Conservation (phyloP, 2,113 vertebrate genomes). For the Crocuta crocuta region DNA sequence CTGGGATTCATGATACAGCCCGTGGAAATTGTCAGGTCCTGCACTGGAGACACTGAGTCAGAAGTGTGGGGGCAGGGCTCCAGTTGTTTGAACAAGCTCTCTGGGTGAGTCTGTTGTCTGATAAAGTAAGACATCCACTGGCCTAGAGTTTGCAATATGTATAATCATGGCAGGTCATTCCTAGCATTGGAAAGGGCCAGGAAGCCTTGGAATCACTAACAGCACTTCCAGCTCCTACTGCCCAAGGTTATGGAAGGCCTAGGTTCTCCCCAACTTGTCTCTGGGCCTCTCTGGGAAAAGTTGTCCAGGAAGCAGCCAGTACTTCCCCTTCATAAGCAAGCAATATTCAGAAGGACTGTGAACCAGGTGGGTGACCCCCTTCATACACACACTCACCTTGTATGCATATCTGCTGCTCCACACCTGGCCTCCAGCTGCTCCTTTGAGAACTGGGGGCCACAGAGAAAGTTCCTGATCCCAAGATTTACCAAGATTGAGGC, state of each 20-base stretch:
- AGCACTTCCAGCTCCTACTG: neutral
- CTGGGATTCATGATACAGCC: neutral
- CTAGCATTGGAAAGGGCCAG: neutral
- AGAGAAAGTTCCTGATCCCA: neutral
- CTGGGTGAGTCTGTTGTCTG: neutral
- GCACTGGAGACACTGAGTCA: neutral
- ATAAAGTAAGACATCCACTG: neutral
- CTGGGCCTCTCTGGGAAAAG: neutral
- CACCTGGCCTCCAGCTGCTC: accelerated
- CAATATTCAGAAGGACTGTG: neutral
- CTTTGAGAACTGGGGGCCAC: neutral
- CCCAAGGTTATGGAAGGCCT: neutral
- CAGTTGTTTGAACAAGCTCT: neutral
- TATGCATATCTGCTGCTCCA: neutral
- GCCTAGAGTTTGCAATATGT: neutral
- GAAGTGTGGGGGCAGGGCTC: neutral
- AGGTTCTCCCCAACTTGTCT: neutral
- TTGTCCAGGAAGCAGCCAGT: neutral
- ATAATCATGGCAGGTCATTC: accelerated
- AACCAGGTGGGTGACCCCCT: neutral
- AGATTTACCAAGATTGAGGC: neutral
- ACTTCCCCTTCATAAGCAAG: neutral
- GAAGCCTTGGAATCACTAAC: neutral
- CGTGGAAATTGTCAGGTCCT: too few species aligned
- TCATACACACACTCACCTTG: neutral